Percentiles rank a stretch among this genome's conserved stretches.
These are phyloP conservation scores for Novumbra hubbsi DNA, from an alignment of 2,797 vertebrate species.

Conservation along the genomic window DNA sequence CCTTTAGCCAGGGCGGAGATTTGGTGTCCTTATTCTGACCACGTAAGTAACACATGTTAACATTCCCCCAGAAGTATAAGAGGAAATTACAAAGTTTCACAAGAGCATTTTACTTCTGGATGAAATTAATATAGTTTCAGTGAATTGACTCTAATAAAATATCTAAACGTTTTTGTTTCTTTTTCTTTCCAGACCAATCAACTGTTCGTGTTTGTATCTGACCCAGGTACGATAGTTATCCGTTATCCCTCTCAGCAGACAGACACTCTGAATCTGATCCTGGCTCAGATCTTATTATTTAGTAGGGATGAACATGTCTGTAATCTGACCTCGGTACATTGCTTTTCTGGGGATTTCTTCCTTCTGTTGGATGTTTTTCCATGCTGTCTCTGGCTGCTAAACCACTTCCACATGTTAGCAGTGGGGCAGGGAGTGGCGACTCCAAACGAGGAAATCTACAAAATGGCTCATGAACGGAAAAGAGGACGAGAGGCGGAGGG, in stretches of 20 bases:
- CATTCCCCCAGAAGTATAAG: too few relatives aligned
- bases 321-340: slow-evolving; percentile 45
- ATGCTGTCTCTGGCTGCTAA: slow-evolving; percentile 71
- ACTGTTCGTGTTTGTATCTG: neutral
- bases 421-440: slow-evolving; percentile 69
- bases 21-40: too few relatives aligned
- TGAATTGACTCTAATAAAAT: neutral
- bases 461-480: slow-evolving; percentile 50
- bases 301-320: slow-evolving; percentile 37
- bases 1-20: too few relatives aligned
- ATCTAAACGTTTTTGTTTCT: neutral
- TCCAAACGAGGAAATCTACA: slow-evolving; percentile 76
- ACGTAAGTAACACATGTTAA: too few relatives aligned
- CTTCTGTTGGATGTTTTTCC: slow-evolving; percentile 54
- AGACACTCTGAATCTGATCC: slow-evolving; percentile 47
- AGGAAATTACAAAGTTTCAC: too few relatives aligned
- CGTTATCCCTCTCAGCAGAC: neutral
- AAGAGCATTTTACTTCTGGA: too few relatives aligned
- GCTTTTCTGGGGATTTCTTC: slow-evolving; percentile 30
- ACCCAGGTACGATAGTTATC: neutral
- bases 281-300: slow-evolving; percentile 46
- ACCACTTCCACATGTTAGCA: slow-evolving; percentile 80
- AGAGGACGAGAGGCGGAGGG: slow-evolving; percentile 41
- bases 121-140: neutral
- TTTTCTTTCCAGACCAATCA: neutral